Evolutionary conservation across 2,113 vertebrate genomes (phyloP).

Genomic region (Scortum barcoo): DNA sequence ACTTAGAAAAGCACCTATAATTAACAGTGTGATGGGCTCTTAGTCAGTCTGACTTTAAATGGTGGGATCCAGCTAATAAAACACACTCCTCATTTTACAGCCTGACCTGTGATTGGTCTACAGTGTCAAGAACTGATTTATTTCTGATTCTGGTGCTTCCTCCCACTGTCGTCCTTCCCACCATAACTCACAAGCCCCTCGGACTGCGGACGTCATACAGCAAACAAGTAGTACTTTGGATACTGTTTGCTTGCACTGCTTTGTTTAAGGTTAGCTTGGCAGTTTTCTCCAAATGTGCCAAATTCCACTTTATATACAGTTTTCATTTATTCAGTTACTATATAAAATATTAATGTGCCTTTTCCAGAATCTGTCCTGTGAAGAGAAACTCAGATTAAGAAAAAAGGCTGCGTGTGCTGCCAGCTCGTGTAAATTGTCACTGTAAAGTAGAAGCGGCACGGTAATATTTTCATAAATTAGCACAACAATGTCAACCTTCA

Average conservation of each 20-base stretch:
- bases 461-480: conserved; percentile 1
- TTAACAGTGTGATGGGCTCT: background rate
- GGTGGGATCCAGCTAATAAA: background rate
- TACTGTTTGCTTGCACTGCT: background rate
- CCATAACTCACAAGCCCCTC: background rate
- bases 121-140: background rate
- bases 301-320: background rate
- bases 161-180: background rate
- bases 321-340: background rate
- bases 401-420: background rate
- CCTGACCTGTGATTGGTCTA: background rate
- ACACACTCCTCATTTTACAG: background rate
- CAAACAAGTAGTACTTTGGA: background rate
- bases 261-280: background rate
- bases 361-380: background rate
- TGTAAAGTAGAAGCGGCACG: background rate
- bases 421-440: background rate
- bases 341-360: background rate
- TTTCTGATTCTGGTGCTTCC: background rate
- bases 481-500: conserved; percentile 6
- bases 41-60: background rate
- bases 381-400: background rate
- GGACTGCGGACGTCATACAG: background rate
- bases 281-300: conserved; percentile 8
- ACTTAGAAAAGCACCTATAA: background rate